These are phyloP conservation scores for Megaceryle torquata DNA, from an alignment of 2,113 vertebrate species.

Conservation along the genomic window DNA sequence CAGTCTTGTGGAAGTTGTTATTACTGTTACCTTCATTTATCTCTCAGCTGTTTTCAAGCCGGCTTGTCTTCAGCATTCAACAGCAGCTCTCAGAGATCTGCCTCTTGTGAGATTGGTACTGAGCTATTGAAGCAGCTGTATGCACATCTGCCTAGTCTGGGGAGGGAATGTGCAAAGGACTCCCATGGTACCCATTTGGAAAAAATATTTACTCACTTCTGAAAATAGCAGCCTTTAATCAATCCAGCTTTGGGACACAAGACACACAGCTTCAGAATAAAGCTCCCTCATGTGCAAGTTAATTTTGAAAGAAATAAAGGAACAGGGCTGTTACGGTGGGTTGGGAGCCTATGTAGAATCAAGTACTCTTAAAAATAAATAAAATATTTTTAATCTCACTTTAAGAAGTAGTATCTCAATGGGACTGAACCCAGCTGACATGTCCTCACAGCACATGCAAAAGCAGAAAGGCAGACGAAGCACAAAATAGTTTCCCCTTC, in stretches of 20 bases:
- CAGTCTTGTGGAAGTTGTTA: neutral
- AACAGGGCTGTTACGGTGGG: neutral
- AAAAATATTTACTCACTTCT: constrained; percentile 14
- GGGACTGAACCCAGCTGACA: neutral
- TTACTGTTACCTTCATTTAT: neutral
- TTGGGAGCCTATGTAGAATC: neutral
- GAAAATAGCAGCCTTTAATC: neutral
- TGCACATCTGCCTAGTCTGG: constrained; percentile 5
- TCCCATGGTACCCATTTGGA: neutral
- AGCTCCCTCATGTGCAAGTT: neutral
- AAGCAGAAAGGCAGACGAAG: neutral
- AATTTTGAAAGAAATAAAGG: neutral
- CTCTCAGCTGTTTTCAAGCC: neutral
- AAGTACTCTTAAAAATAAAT: neutral
- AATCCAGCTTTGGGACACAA: neutral
- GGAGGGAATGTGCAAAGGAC: neutral
- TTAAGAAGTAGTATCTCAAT: neutral
- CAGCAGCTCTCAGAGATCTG: neutral
- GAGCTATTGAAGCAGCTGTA: neutral
- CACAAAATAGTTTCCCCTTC: neutral
- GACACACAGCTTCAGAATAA: neutral
- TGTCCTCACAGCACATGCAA: neutral
- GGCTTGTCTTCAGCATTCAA: neutral
- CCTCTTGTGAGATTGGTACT: neutral
- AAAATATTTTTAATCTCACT: neutral